phyloP scores from a whole-genome alignment of 1,140 invertebrate species.

The Scaptomyza hsui region DNA sequence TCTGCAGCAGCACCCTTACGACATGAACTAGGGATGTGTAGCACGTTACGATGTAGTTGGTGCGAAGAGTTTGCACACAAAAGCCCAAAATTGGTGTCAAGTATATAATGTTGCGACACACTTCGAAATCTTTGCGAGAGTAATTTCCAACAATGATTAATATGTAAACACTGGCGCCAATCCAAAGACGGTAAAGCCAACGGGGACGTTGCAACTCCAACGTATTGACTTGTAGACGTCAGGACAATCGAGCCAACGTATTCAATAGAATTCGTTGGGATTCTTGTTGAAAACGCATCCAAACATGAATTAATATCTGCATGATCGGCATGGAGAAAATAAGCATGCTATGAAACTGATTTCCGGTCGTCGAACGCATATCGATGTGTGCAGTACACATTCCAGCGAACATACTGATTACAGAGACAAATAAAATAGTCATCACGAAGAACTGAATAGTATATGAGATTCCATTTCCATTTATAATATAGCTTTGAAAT shows the following conservation, averaged over 20 bases:
- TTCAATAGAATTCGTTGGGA: constrained; percentile 5
- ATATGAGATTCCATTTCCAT: constrained; percentile 1
- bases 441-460: not conserved
- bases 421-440: not conserved
- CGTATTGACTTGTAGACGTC: constrained; percentile 4
- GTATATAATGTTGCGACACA: not conserved
- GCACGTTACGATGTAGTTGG: constrained; percentile 12
- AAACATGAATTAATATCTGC: constrained; percentile 10
- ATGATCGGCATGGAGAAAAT: not conserved
- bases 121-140: not conserved
- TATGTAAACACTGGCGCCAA: not conserved
- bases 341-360: constrained; percentile 3
- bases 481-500: not conserved
- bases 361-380: not conserved
- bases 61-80: not conserved
- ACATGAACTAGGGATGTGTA: constrained; percentile 6
- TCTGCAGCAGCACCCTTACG: not conserved
- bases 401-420: not conserved
- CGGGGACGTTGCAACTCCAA: not conserved
- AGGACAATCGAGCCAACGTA: not conserved
- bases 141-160: not conserved
- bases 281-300: constrained; percentile 14
- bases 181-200: constrained; percentile 9
- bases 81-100: not conserved
- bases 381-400: not conserved